Base-by-base conservation (phyloP, 37 sponge, comb jelly and placozoan species). In the Oopsacas minuta region DNA sequence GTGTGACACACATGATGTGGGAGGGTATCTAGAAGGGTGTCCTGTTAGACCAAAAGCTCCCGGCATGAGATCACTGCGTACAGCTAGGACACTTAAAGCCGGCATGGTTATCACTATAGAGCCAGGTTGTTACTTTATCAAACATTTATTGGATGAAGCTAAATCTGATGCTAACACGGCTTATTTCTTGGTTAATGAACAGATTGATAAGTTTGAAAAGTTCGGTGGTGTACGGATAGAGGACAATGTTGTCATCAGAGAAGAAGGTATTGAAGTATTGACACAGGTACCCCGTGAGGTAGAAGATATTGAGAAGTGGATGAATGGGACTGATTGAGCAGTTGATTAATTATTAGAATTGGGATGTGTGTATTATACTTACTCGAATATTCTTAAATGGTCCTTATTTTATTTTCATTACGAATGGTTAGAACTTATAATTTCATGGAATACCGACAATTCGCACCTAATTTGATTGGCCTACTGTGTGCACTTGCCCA, bases 81-180 rank as follows among this genome's bases (percentile, higher is more conserved):
- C 96, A 0, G 91, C 89, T 15, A 38, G 99, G 35, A 87, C 84
- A 15, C 91, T 99, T 37, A 36, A 95, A 83, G 94, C 88, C 36
- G 96, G 96, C 20, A 99, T 99, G 99, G 95, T 94, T 84, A 53
- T 99, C 38, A 99, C 99, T 30, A 85, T 99, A 53, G 99, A 99
- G 83, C 99, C 99, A 15, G 99, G 99, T 0, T 82, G 90, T 53
- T 99, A 99, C 90, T 94, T 99, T 85, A 92, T 92, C 34, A 86
- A 95, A 1, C 87, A 87, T 61, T 93, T 95, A 37, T 30, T 99
- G 82, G 91, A 92, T 37, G 36, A 85, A 32, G 96, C 96, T 0
- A 83, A 92, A 38, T 52, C 75, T 28, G 53, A 95, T 83, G 94
- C 92, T 36, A 85, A 91, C 23, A 93, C 91, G 32, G 53, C 84